These are phyloP conservation scores for Antheraea pernyi DNA, from an alignment of 1,140 invertebrate species.

Conservation along the genomic window DNA sequence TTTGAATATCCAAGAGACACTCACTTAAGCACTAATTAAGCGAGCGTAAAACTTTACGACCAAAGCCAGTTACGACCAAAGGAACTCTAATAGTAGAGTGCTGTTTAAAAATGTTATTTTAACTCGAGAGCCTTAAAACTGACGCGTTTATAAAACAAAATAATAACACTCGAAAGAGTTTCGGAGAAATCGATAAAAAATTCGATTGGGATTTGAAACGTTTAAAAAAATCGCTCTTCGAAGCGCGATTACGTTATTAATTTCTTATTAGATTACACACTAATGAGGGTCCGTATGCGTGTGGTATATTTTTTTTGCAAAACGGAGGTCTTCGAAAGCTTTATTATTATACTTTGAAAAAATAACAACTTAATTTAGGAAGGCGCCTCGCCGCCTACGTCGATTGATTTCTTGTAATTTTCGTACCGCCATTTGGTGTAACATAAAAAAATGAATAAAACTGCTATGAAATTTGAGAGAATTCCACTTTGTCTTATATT, in stretches of 20 bases:
- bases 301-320: slow-evolving; percentile 61
- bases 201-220: slow-evolving; percentile 25
- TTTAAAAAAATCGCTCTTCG: slow-evolving; percentile 9
- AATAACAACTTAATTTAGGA: slow-evolving; percentile 74
- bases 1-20: not conserved
- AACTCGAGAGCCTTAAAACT: not conserved
- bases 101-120: slow-evolving; percentile 4
- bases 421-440: slow-evolving; percentile 47
- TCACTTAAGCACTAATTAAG: slow-evolving; percentile 25
- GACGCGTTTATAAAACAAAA: slow-evolving; percentile 7
- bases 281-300: slow-evolving; percentile 59
- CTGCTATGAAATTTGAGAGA: not conserved
- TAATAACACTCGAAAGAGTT: slow-evolving; percentile 24
- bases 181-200: slow-evolving; percentile 30
- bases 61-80: slow-evolving; percentile 12
- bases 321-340: slow-evolving; percentile 57
- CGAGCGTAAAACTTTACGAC: slow-evolving; percentile 22
- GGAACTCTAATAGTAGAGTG: slow-evolving; percentile 11
- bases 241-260: slow-evolving; percentile 45
- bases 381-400: slow-evolving; percentile 64
- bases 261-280: slow-evolving; percentile 61
- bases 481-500: not conserved
- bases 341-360: slow-evolving; percentile 61
- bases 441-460: slow-evolving; percentile 8
- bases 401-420: slow-evolving; percentile 73